Conservation (phyloP, 2,113 vertebrate species). For the Notarius lentiginosus region DNA sequence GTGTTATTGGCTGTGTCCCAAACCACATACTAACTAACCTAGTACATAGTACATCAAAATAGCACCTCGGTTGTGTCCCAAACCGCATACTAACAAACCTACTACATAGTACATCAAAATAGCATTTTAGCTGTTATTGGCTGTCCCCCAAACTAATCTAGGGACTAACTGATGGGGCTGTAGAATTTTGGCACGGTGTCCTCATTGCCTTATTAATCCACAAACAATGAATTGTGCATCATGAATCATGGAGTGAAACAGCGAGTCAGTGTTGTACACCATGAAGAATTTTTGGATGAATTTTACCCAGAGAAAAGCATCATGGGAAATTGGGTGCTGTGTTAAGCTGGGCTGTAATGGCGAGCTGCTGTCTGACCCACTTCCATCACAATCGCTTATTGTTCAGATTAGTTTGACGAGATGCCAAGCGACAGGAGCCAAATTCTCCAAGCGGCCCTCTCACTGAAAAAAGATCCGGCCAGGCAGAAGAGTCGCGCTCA, state of each 20-base stretch:
- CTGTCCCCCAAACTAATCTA: background rate
- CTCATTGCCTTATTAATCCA: background rate
- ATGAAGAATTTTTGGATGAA: constrained; percentile 35
- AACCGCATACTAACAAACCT: background rate
- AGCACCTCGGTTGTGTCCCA: background rate
- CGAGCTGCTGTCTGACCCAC: constrained; percentile 80
- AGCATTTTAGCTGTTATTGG: background rate
- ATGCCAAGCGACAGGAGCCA: constrained; percentile 80
- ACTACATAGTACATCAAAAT: background rate
- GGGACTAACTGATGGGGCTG: background rate
- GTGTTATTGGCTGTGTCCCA: background rate
- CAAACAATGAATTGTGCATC: background rate
- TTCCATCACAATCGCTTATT: constrained; percentile 84
- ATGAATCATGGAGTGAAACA: background rate
- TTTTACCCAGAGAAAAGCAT: constrained; percentile 51
- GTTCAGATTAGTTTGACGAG: constrained; percentile 81
- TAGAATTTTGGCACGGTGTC: background rate
- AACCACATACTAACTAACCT: background rate
- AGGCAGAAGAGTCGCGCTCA: constrained; percentile 77
- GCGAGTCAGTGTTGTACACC: constrained; percentile 43
- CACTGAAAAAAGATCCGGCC: constrained; percentile 76
- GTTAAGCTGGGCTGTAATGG: constrained; percentile 72
- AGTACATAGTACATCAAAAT: background rate
- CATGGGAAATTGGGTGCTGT: constrained; percentile 67
- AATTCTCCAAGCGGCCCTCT: constrained; percentile 75